Base-by-base conservation (phyloP, 2,113 vertebrate species). In the Phyllostomus hastatus region DNA sequence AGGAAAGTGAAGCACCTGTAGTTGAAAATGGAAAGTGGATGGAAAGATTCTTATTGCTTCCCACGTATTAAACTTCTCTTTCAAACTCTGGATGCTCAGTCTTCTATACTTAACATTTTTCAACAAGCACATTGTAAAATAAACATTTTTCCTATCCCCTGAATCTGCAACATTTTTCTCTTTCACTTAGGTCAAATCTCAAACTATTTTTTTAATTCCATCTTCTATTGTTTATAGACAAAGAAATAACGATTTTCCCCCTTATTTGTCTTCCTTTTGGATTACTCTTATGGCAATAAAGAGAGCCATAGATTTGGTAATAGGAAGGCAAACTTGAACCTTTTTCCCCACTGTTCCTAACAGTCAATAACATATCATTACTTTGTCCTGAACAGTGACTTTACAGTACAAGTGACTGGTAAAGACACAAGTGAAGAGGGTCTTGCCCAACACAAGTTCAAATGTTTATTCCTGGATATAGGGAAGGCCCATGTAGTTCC, bases 131-230 rank as follows among this genome's bases (percentile, higher is more conserved):
- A 85, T 57, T 82, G 72, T 73, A 50, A 54, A 90, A 61, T 54
- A 72, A 87, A 70, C 19, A 33, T n/a, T 82, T 57, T 50, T 57
- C 35, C 43, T 41, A 0, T 64, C n/a, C 19, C 73, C 48, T 67
- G n/a, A 0, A 3, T 78, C 10, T 33, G 28, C 81, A 76, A 83
- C 7, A 43, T 90, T 86, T 91, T 75, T 38, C 52, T 94, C 17
- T 79, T 94, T 61, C 26, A 92, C 22, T 10, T 57, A 46, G 19
- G 35, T 57, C 1, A 75, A 61, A 91, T 92, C 64, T 61, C 48
- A 94, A 81, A 66, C 2, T 35, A 61, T 10, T 91, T 93, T 97
- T 67, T 61, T 35, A 59, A 89, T 92, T 86, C 33, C 50, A 31
- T 85, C 26, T 92, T 24, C 35, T 41, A 69, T 73, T 81, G 81